phyloP scores from a whole-genome alignment of 2,888 invertebrate genomes.

The Priocnemis perturbator region DNA sequence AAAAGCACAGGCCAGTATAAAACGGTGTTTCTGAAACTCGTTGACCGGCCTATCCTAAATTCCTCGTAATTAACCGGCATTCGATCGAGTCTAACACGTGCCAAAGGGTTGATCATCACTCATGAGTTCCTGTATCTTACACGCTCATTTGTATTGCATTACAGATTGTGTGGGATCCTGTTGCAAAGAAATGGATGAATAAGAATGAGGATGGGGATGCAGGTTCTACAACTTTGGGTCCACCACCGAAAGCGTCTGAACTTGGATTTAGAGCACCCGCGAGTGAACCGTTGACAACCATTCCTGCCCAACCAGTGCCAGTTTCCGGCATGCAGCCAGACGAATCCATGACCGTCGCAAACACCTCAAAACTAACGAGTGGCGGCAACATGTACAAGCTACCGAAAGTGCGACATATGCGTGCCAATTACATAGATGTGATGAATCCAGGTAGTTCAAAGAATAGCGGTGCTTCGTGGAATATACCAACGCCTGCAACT shows the following conservation, averaged over 20 bases:
- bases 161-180: slow-evolving; percentile 95
- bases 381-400: slow-evolving; percentile 85
- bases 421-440: slow-evolving; percentile 87
- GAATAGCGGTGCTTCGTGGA: slow-evolving; percentile 63
- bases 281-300: slow-evolving; percentile 46
- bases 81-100: slow-evolving; percentile 33
- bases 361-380: slow-evolving; percentile 60
- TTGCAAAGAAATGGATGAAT: slow-evolving; percentile 91
- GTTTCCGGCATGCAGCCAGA: slow-evolving; percentile 25
- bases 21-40: slow-evolving; percentile 32
- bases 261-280: slow-evolving; percentile 68
- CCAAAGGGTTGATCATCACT: slow-evolving; percentile 8
- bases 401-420: slow-evolving; percentile 85
- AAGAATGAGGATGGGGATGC: slow-evolving; percentile 84
- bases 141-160: slow-evolving; percentile 16
- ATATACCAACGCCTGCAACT: slow-evolving; percentile 71
- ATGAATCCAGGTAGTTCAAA: slow-evolving; percentile 84
- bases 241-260: slow-evolving; percentile 84
- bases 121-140: not conserved
- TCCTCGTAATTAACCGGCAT: slow-evolving; percentile 6
- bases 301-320: slow-evolving; percentile 34
- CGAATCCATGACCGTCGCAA: slow-evolving; percentile 41
- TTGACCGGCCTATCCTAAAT: slow-evolving; percentile 37
- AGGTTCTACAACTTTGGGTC: slow-evolving; percentile 77
- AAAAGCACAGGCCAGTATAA: slow-evolving; percentile 67